Conservation (phyloP, 1,140 invertebrate species). For the Euwallacea similis region DNA sequence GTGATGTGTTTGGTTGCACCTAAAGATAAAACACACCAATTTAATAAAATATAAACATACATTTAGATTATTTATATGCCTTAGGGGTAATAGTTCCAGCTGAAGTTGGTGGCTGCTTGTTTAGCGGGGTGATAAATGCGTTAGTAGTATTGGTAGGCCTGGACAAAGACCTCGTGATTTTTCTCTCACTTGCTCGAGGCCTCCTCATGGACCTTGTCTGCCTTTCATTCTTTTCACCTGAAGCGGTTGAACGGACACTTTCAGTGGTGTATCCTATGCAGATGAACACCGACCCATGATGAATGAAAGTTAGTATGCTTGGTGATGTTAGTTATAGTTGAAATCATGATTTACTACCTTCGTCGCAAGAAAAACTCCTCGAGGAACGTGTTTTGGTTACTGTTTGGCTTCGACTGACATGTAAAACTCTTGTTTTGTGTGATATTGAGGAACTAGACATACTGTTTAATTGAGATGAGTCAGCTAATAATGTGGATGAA, state of each 20-base stretch:
- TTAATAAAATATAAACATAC: too few relatives aligned
- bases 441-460: too few relatives aligned
- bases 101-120: conserved; percentile 4
- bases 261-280: conserved; percentile 13
- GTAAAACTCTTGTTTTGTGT: too few relatives aligned
- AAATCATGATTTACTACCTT: too few relatives aligned
- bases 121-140: not conserved
- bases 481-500: too few relatives aligned
- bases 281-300: conserved; percentile 13
- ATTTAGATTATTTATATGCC: not conserved
- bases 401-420: too few relatives aligned
- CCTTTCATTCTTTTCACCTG: conserved; percentile 10
- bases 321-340: too few relatives aligned
- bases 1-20: conserved; percentile 62
- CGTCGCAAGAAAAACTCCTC: too few relatives aligned
- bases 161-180: conserved; percentile 2
- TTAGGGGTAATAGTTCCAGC: conserved; percentile 16
- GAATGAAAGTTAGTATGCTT: not conserved
- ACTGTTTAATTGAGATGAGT: too few relatives aligned
- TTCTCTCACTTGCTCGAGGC: not conserved
- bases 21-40: conserved; percentile 41
- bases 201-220: conserved; percentile 11
- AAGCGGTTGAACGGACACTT: conserved; percentile 8
- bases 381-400: too few relatives aligned
- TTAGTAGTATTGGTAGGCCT: not conserved